Conservation (phyloP, 2,113 vertebrate species). For the Phalacrocorax pelagicus region DNA sequence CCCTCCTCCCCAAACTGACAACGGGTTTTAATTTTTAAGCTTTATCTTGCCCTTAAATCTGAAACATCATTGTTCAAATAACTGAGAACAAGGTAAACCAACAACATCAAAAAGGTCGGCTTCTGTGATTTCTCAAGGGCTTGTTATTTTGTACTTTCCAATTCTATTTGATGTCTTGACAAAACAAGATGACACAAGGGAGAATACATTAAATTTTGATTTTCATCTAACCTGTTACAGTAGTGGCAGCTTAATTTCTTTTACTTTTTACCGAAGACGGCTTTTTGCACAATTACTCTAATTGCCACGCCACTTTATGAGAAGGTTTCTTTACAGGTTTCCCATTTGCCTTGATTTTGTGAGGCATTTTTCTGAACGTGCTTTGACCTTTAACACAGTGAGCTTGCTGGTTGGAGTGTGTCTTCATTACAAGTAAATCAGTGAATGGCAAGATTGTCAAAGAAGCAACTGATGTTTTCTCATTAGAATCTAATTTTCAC, state of each 20-base stretch:
- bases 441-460: conserved; percentile 77
- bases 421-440: conserved; percentile 82
- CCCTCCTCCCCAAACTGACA: conserved; percentile 60
- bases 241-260: conserved; percentile 80
- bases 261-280: conserved; percentile 72
- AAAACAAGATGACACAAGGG: conserved; percentile 93
- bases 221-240: conserved; percentile 83
- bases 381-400: conserved; percentile 80
- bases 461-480: conserved; percentile 80
- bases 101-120: conserved; percentile 89
- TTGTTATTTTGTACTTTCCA: conserved; percentile 91
- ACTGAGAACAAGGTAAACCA: conserved; percentile 89
- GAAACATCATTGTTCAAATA: conserved; percentile 86
- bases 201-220: conserved; percentile 93
- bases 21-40: conserved; percentile 80
- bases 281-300: conserved; percentile 80
- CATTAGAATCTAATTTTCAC: conserved; percentile 80
- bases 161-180: conserved; percentile 97
- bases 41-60: conserved; percentile 80
- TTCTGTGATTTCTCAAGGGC: conserved; percentile 90
- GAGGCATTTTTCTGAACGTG: conserved; percentile 70
- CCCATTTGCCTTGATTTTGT: conserved; percentile 73
- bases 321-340: conserved; percentile 57
- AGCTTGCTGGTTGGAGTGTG: conserved; percentile 65
- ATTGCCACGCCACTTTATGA: conserved; percentile 76